These are phyloP conservation scores for Eutolmus rufibarbis DNA, from an alignment of 2,888 invertebrate species.

Conservation along the genomic window DNA sequence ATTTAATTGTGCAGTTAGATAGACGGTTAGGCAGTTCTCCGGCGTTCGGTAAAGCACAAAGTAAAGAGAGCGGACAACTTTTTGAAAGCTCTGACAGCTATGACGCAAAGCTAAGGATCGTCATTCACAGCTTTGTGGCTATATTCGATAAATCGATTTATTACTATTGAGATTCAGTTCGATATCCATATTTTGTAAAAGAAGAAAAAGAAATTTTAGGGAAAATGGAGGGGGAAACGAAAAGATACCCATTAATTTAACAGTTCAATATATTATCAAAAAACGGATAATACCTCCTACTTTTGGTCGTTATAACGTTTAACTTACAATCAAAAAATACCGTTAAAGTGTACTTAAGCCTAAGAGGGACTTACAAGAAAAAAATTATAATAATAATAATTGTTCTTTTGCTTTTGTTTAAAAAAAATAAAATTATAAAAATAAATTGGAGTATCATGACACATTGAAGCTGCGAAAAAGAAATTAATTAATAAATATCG, in stretches of 20 bases:
- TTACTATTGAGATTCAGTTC: too few species aligned
- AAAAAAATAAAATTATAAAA: too few species aligned
- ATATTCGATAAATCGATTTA: too few species aligned
- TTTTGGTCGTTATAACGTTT: slow-evolving; percentile 18
- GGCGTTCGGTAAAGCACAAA: too few species aligned
- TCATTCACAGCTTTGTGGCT: too few species aligned
- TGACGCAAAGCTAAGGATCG: too few species aligned
- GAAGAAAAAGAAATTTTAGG: too few species aligned
- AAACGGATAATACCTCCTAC: slow-evolving; percentile 22
- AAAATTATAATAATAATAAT: not conserved
- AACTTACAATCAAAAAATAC: slow-evolving; percentile 2
- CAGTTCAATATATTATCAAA: slow-evolving; percentile 36
- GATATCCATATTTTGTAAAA: too few species aligned
- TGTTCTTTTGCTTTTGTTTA: not conserved
- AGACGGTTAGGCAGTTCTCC: too few species aligned
- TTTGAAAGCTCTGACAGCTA: too few species aligned
- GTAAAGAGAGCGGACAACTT: too few species aligned
- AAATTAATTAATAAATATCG: not conserved
- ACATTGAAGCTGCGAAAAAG: not conserved
- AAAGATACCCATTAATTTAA: not conserved
- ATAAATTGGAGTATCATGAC: not conserved
- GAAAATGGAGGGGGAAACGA: not conserved
- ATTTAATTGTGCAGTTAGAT: too few species aligned
- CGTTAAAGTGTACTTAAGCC: not conserved
- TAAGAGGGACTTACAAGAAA: not conserved